A percentile compares a stretch with the other conserved stretches of the same genome.
Conservation (phyloP, 2,113 vertebrate genomes). For the Alethe castanea region DNA sequence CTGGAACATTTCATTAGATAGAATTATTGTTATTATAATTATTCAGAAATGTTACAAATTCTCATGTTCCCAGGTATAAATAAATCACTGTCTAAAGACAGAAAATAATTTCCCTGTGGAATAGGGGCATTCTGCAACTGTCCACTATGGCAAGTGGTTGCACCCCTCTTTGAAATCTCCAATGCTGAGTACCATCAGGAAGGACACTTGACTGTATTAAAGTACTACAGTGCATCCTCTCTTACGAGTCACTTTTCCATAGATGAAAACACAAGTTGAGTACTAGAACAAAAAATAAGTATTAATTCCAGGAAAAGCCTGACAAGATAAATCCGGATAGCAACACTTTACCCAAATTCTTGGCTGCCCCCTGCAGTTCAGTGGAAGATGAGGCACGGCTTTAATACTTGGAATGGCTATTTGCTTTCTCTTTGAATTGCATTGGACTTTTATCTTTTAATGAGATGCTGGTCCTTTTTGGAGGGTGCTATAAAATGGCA, state of each 20-base stretch:
- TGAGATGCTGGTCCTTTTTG: slow-evolving; percentile 29
- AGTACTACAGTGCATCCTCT: background rate
- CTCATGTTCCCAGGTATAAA: background rate
- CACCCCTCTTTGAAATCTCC: background rate
- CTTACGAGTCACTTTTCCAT: slow-evolving; percentile 37
- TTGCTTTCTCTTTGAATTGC: slow-evolving; percentile 48
- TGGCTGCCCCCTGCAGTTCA: slow-evolving; percentile 74
- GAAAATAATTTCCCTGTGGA: background rate
- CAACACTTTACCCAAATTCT: slow-evolving; percentile 47
- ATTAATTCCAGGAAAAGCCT: slow-evolving; percentile 7
- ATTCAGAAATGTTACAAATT: background rate
- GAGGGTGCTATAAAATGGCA: background rate
- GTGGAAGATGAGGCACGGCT: background rate
- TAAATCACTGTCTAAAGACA: background rate
- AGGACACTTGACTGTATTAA: background rate
- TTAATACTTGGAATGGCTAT: background rate
- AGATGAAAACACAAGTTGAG: slow-evolving; percentile 55
- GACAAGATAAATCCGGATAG: slow-evolving; percentile 4
- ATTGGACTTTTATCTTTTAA: slow-evolving; percentile 50
- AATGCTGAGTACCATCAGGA: background rate
- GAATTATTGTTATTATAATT: slow-evolving; percentile 21
- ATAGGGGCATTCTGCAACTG: background rate
- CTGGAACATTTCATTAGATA: background rate
- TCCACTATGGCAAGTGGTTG: background rate
- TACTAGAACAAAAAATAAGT: background rate